A percentile compares a stretch with the other conserved stretches of the same genome.
Conservation (phyloP, 2,113 vertebrate species). For the Eptesicus fuscus region DNA sequence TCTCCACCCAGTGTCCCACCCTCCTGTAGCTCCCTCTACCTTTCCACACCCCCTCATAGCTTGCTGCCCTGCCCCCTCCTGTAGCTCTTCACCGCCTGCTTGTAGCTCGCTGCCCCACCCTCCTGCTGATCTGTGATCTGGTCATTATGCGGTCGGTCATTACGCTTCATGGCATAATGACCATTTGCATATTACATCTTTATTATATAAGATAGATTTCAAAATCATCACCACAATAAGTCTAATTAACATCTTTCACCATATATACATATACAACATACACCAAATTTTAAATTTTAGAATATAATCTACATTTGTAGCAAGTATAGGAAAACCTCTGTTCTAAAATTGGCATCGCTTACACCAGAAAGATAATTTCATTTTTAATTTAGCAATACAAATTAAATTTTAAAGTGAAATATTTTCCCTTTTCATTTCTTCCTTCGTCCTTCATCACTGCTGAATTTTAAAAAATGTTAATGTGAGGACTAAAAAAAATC, state of each 20-base stretch:
- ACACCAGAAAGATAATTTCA: background rate
- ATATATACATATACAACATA: background rate
- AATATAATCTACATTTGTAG: background rate
- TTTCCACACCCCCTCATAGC: too few species aligned
- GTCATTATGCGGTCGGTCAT: too few species aligned
- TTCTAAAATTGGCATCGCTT: background rate
- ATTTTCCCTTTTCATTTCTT: background rate
- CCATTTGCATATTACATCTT: too few species aligned
- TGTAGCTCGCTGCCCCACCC: too few species aligned
- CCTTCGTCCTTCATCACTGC: background rate
- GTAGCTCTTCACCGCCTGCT: too few species aligned
- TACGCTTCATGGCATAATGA: too few species aligned
- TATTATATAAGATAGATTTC: background rate
- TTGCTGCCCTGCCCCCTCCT: too few species aligned
- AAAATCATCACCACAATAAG: background rate
- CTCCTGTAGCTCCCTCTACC: too few species aligned
- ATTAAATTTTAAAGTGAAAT: conserved; percentile 9
- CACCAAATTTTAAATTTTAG: background rate
- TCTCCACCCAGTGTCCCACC: too few species aligned
- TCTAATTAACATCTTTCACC: background rate
- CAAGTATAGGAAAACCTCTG: background rate
- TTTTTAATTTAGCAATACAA: conserved; percentile 8
- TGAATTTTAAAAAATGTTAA: conserved; percentile 47
- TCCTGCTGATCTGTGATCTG: too few species aligned
- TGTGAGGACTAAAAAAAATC: background rate